phyloP scores from a whole-genome alignment of 2,797 vertebrate genomes.

The Parauchenoglanis ngamensis region DNA sequence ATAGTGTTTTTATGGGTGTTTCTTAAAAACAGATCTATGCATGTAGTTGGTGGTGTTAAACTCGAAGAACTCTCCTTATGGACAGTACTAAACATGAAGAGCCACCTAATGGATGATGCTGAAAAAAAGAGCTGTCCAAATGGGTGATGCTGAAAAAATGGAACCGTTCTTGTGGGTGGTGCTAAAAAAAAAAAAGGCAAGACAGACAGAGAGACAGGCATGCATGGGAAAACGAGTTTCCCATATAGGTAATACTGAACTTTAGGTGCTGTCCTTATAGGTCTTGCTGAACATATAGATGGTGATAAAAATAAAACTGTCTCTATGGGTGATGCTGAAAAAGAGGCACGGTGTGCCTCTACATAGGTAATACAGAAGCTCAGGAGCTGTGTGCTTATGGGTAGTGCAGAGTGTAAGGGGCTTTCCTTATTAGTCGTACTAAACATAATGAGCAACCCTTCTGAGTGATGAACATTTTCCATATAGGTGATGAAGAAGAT shows the following conservation, averaged over 20 bases:
- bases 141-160: not conserved
- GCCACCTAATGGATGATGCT: too few relatives aligned
- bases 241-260: not conserved
- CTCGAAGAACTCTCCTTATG: not conserved
- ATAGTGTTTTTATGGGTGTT: not conserved
- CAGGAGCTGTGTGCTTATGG: not conserved
- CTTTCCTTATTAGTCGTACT: not conserved
- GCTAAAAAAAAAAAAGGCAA: not conserved
- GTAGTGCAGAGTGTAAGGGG: not conserved
- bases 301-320: not conserved
- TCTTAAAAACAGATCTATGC: not conserved
- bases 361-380: not conserved
- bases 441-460: not conserved
- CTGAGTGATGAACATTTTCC: not conserved
- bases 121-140: not conserved
- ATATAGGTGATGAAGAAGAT: not conserved
- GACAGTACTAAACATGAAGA: too few relatives aligned
- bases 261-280: not conserved
- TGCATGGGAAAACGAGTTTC: not conserved
- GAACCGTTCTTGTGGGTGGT: not conserved
- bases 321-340: constrained; percentile 56
- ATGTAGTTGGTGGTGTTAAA: not conserved
- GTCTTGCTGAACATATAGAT: not conserved
- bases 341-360: not conserved
- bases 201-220: not conserved